Base-by-base conservation (phyloP, 2,113 vertebrate genomes). In the Caretta caretta region DNA sequence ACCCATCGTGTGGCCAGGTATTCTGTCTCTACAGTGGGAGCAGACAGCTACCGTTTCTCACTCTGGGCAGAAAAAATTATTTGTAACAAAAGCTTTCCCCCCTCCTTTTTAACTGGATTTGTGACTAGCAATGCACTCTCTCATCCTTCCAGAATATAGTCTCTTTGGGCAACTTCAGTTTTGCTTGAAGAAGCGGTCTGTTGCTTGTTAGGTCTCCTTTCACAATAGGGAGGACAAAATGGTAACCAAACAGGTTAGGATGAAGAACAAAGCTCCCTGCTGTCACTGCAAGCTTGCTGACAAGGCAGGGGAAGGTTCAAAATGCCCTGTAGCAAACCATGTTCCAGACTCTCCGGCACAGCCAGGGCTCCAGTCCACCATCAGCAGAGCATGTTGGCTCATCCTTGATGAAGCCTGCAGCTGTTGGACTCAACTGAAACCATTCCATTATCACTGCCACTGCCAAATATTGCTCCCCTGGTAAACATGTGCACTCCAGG, bases 351-450 rank as follows among this genome's bases (percentile, higher is more conserved):
- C 53, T 88, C n/a, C 65, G 3, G 48, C 10, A 65, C 38, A 57
- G 11, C 6, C n/a, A 3, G 46, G n/a, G 16, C 78, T 42, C 92
- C 88, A 75, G 3, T 38, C 80, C 38, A 83, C 81, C 19, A 56
- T 87, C 12, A 75, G 31, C 27, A 59, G 54, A 49, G 31, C 69
- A 54, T 0, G 0, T n/a, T 81, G 78, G 1, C n/a, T 27, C 91
- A 24, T 27, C 78, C 4, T n/a, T 51, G n/a, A 75, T 79, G 80
- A 85, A 81, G 59, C 69, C 48, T 31, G n/a, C 29, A 42, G 4
- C 75, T 75, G 31, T 27, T 92, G 0, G 0, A 20, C 20, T 54
- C 0, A 0, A 14, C 80, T 84, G 29, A 50, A 90, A 42, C 20
- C 84, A n/a, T 59, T 10, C 57, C 65, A n/a, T 79, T 82, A 14